These are phyloP conservation scores for Narcine bancroftii DNA, from an alignment of 2,113 vertebrate species.

Conservation along the genomic window DNA sequence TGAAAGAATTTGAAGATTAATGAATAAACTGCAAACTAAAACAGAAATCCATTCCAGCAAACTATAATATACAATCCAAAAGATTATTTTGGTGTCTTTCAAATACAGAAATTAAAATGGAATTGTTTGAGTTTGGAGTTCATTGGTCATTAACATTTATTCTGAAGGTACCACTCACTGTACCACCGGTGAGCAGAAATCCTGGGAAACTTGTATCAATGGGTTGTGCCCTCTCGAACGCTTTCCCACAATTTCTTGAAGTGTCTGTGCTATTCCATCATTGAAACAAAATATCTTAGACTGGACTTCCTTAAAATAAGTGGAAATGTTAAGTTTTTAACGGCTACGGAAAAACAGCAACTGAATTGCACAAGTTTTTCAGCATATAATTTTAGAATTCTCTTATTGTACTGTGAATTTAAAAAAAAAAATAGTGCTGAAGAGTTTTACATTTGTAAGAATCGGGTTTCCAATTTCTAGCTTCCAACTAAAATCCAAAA, in stretches of 20 bases:
- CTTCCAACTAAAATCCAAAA: background rate
- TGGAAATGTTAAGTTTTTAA: background rate
- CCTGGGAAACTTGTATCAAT: background rate
- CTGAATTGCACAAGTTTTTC: background rate
- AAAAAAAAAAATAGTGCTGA: no score
- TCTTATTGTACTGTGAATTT: no score
- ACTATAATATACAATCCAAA: background rate
- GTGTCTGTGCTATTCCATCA: background rate
- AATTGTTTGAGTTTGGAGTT: background rate
- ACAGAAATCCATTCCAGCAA: no score
- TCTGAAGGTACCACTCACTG: no score
- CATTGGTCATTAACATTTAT: background rate
- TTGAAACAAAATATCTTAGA: background rate
- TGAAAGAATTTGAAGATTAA: no score
- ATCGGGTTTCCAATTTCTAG: background rate
- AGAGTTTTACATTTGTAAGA: no score
- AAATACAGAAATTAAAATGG: no score
- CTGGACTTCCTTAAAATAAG: background rate
- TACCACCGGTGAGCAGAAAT: no score
- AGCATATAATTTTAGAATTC: background rate
- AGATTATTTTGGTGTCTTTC: background rate
- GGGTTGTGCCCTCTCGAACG: no score
- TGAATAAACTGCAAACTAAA: no score
- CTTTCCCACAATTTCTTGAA: background rate
- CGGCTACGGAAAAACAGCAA: background rate